Evolutionary conservation across 2,797 vertebrate species (phyloP), one percentile per base, ranked within the genome.

Genomic region (Dipus sagitta): DNA sequence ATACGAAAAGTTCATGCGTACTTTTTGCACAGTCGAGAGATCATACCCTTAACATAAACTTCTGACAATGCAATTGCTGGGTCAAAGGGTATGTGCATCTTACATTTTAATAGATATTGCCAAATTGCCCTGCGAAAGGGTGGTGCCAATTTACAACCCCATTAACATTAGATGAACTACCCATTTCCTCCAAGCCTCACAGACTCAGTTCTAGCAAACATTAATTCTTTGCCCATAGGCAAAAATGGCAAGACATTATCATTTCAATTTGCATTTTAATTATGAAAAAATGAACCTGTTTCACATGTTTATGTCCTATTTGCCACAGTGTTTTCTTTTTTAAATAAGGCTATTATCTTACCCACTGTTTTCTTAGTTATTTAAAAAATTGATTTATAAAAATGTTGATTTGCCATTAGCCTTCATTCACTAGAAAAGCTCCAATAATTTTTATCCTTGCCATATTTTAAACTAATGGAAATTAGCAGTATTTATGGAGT

Each of bases 21-120:
- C 32, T 60, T 32, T n/a, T 42, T 67, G 90, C 82, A 84, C 38
- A n/a, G 58, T 62, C 62, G 71, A 92, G 74, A 74, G 83, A 84
- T 32, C 74, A 65, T 34, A 17, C 58, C 82, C 93, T 74, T 47
- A 68, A 88, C 82, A 68, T 83, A 84, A 92, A 72, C 86, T 90
- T 82, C 81, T 86, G 80, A 85, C 71, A 54, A 0, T 77, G 88
- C 60, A 93, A 84, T 88, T 64, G 58, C 92, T 79, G 79, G 90
- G 88, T 91, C 92, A 92, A 93, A 94, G 92, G 85, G 60, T 90
- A 80, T n/a, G 72, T 81, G 72, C 76, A 75, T 79, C 96, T 95
- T 90, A 86, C 52, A 92, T 90, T 93, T 95, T 97, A 96, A 93
- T 92, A 95, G 94, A 85, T 96, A 94, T 93, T 95, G 82, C 67